Percentiles rank a stretch among this genome's conserved stretches.
Evolutionary conservation across 2,113 vertebrate genomes (phyloP).

Genomic region (Brachyhypopomus occidentalis): DNA sequence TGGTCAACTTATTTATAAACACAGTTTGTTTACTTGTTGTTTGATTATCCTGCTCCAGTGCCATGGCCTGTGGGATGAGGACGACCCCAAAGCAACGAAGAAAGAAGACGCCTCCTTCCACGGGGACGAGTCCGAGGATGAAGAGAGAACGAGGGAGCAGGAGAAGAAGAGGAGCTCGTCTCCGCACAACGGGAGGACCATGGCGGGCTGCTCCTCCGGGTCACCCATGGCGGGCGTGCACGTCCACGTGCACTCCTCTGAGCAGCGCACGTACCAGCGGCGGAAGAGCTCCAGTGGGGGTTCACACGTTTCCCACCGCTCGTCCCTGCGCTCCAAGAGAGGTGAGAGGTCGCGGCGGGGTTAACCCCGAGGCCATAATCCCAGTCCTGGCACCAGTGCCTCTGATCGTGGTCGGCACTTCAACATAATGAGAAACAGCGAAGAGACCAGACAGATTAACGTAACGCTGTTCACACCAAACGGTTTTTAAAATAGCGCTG

Average conservation of each 20-base stretch:
- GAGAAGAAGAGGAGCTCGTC: slow-evolving; percentile 78
- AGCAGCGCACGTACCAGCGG: slow-evolving; percentile 79
- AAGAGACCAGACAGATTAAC: too few species aligned
- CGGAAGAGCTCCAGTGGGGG: slow-evolving; percentile 84
- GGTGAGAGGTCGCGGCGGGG: slow-evolving; percentile 69
- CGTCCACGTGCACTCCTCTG: slow-evolving; percentile 81
- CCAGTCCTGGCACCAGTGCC: too few species aligned
- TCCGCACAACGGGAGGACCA: slow-evolving; percentile 80
- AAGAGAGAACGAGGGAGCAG: slow-evolving; percentile 62
- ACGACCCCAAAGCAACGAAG: slow-evolving; percentile 72
- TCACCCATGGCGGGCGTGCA: slow-evolving; percentile 70
- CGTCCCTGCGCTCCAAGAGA: slow-evolving; percentile 86
- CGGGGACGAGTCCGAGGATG: slow-evolving; percentile 83
- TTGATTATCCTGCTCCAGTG: slow-evolving; percentile 72
- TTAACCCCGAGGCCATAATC: not conserved
- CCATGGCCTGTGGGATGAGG: slow-evolving; percentile 95
- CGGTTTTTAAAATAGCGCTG: not conserved
- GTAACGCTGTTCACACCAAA: too few species aligned
- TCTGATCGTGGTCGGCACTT: too few species aligned
- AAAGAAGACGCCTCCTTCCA: slow-evolving; percentile 60
- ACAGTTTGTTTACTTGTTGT: not conserved
- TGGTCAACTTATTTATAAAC: not conserved
- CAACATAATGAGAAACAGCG: too few species aligned
- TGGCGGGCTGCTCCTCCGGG: slow-evolving; percentile 85
- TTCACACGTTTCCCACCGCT: slow-evolving; percentile 82